Base-by-base conservation (phyloP, 1,140 invertebrate species). In the Drosophila punjabiensis region DNA sequence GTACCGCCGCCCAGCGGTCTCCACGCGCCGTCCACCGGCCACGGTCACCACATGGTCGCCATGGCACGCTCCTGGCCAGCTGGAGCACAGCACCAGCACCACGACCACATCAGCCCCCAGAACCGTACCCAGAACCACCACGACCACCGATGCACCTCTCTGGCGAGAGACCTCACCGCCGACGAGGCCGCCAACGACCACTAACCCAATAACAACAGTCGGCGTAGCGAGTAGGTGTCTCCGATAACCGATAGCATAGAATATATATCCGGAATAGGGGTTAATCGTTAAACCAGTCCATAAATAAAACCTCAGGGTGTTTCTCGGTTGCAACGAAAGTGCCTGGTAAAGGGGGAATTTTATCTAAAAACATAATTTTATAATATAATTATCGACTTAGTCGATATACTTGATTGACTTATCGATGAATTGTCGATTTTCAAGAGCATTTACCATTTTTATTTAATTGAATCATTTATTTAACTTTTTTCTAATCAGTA, bases 121-220 rank as follows among this genome's bases (percentile, higher is more conserved):
- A 52, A n/a, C 24, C 24, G 14, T n/a, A 14, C 13, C 32, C 32
- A 20, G 18, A 35, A 55, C 41, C 75, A 41, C 53, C 73, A 30
- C 16, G 11, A 33, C 14, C 58, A 48, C 71, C 41, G 48, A 69
- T 7, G 20, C 43, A 37, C 58, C 67, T 10, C 60, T 13, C 8
- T 33, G 39, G 18, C 76, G 48, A 37, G 41, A 47, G 24, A 59
- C 24, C 30, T 14, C 64, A 18, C 37, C 35, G 20, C 37, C 35
- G 20, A 6, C 63, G 45, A 30, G 50, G 45, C 76, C 37, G 0
- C 33, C 33, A 24, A 61, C 81, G 24, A 89, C 81, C 56, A 89
- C 84, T 87, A 84, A 87, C 81, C 77, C 81, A 81, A 67, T 77
- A 70, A 55, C 52, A 80, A 75, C 79, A 66, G 55, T 67, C 53